Base-by-base conservation (phyloP, 2,113 vertebrate genomes). In the Vimba vimba region DNA sequence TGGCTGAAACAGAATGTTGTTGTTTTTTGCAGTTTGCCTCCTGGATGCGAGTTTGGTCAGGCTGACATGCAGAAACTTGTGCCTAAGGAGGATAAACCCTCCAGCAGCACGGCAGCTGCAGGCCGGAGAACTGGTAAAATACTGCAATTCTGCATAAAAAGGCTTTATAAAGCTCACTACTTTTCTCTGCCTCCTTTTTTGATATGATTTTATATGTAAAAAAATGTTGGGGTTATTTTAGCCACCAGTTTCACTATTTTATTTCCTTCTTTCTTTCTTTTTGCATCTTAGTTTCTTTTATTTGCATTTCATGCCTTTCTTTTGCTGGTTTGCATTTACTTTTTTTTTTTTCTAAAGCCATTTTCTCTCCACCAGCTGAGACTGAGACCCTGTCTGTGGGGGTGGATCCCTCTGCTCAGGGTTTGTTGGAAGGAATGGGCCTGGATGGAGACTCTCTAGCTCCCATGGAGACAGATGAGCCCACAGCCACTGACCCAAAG, bases 41-140 rank as follows among this genome's bases (percentile, higher is more conserved):
- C 96, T 86, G 97, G 97, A 68, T 98, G 97, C 91, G 97, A 98
- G 91, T 98, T 98, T 93, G 97, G 97, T 68, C 97, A 98, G 90
- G 96, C 96, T 0, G 97, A 98, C 92, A 98, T 98, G 97, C 97
- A 97, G 92, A 98, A 98, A 91, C 93, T 98, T 75, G 96, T 98
- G 66, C 97, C 97, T 88, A 98, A 98, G 91, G 97, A 98, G 86
- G 97, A 98, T 89, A 97, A 97, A 89, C 93, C 94, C 57, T 88
- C 92, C 81, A 93, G 89, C 90, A 90, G 88, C n/a, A 87, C 92
- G 12, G 85, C 92, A 21, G 94, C 96, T 91, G 95, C 95, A 82
- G 93, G 94, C 85, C 96, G 94, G 91, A 96, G 90, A 95, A 89
- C 95, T 90, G 97, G 97, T 98, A 96, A 64, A 84, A 79, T 36